These are phyloP conservation scores for Phania funesta DNA, from an alignment of 2,888 invertebrate genomes.

Conservation along the genomic window DNA sequence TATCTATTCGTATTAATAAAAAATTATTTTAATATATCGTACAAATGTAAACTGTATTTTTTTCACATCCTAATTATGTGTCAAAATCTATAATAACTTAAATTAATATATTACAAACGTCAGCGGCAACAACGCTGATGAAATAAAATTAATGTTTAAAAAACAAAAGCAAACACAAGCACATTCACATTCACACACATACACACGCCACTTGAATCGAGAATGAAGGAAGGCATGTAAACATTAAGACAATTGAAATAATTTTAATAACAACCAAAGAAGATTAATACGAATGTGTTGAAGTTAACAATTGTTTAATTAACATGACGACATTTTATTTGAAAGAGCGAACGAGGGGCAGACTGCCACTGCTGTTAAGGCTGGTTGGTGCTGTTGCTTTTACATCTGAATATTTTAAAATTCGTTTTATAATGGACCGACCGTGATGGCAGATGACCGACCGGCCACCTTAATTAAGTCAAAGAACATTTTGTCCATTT, in stretches of 20 bases:
- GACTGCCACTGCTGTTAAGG: conserved; percentile 10
- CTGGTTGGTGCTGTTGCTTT: conserved; percentile 4
- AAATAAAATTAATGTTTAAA: not conserved
- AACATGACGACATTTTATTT: not conserved
- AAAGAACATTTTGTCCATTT: conserved; percentile 21
- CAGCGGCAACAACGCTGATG: conserved; percentile 55
- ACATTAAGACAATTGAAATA: not conserved
- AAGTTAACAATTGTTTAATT: not conserved
- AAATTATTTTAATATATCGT: no score
- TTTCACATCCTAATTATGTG: conserved; percentile 74
- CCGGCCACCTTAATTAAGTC: conserved; percentile 64
- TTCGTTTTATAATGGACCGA: conserved; percentile 46
- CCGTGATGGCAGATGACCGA: conserved; percentile 39
- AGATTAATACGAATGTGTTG: no score
- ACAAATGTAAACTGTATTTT: conserved; percentile 53
- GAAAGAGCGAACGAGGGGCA: not conserved
- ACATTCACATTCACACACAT: not conserved
- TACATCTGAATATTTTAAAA: conserved; percentile 7
- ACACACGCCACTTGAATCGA: not conserved
- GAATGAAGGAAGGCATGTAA: not conserved
- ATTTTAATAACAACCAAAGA: not conserved
- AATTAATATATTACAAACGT: conserved; percentile 74
- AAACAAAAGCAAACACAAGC: no score
- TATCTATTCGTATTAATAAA: conserved; percentile 25
- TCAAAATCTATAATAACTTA: conserved; percentile 77